Evolutionary conservation across 2,113 vertebrate species (phyloP), one percentile per base, ranked within the genome.

Genomic region (Limnothrissa miodon): DNA sequence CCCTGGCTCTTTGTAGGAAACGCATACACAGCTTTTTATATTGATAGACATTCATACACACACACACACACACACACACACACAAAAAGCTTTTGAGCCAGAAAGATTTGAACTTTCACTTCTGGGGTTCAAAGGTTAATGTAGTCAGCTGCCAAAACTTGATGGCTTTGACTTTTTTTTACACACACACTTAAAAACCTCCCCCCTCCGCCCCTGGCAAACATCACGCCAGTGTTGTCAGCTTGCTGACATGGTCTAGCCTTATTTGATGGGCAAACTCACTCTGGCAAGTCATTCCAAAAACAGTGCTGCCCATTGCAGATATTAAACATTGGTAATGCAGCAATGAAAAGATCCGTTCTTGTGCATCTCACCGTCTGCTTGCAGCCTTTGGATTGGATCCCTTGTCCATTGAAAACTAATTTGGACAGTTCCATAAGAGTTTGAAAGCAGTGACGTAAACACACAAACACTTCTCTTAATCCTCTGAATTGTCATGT

Each of bases 91-190:
- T 33, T 74, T 33, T 36, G 42, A 42, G 42, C 42, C 66, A 33
- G 1, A 36, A 74, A 74, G 11, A 29, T 74, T 33, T 62, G 59
- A 62, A 62, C 59, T 29, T 62, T 62, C 59, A 62, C 59, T 74
- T 1, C 66, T 15, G 9, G 36, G 29, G 66, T 74, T 74, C 66
- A 74, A 33, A 74, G 66, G 66, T 74, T 66, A 66, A 74, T 74
- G 11, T 33, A 81, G 80, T 39, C 45, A 39, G 80, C 79, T 80
- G 59, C n/a, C 59, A 62, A 62, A 11, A 9, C 59, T 62, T 25
- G 59, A 29, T 59, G 59, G 59, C 25, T 66, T 66, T 62, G 59
- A 62, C 51, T 23, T 62, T 25, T 62, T 5, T 29, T 17, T 33
- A 39, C 66, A 74, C 25, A 70, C 29, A 74, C 25, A 74, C 62